Evolutionary conservation across 1,140 invertebrate species (phyloP).

Genomic region (Drosophila mauritiana): DNA sequence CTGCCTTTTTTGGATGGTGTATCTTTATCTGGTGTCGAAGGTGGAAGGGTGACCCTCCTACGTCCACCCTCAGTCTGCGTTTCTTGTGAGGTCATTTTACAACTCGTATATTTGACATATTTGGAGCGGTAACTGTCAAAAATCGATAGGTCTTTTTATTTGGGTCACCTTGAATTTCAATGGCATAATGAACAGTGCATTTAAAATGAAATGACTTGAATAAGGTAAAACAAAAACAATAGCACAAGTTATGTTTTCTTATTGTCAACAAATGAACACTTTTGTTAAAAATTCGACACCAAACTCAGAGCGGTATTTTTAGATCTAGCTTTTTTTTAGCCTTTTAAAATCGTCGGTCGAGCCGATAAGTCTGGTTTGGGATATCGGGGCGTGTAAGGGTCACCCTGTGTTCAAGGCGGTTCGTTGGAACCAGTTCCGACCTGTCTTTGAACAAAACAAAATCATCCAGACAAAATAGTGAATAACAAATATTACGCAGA

Average conservation of each 20-base stretch:
- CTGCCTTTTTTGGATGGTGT: background rate
- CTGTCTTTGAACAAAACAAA: constrained; percentile 18
- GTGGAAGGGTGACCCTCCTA: background rate
- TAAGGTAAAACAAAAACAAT: background rate
- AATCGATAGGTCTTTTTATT: background rate
- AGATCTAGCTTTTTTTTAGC: background rate
- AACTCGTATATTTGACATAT: background rate
- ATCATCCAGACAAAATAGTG: background rate
- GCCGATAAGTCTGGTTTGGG: background rate
- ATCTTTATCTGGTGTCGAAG: background rate
- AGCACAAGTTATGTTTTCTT: background rate
- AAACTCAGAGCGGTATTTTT: background rate
- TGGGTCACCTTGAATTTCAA: background rate
- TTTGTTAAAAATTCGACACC: too few relatives aligned
- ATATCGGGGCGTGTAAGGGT: background rate
- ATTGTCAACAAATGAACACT: too few relatives aligned
- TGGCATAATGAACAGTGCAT: background rate
- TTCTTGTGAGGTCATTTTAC: background rate
- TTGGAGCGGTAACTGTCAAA: constrained; percentile 9
- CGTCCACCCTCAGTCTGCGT: constrained; percentile 6
- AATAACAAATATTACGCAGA: constrained; percentile 4
- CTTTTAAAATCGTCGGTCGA: background rate
- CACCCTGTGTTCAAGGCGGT: background rate
- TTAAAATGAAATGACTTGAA: background rate
- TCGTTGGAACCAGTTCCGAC: constrained; percentile 23